Evolutionary conservation across 1,140 invertebrate genomes (phyloP).

Genomic region (Drosophila virilis): DNA sequence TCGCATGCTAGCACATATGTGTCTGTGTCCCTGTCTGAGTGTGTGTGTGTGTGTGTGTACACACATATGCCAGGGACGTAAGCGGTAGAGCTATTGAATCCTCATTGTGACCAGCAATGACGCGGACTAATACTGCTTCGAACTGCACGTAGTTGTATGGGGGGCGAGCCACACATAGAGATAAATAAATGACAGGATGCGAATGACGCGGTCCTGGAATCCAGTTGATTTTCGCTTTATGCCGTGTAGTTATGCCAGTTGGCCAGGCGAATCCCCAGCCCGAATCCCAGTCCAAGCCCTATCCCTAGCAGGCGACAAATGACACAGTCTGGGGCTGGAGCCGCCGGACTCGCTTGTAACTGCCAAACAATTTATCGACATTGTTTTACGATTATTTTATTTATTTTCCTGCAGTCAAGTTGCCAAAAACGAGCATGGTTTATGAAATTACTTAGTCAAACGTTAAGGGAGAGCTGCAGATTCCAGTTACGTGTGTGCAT

Average conservation of each 20-base stretch:
- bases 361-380: conserved; percentile 36
- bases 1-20: neutral
- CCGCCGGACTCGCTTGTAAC: conserved; percentile 25
- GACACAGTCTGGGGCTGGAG: neutral
- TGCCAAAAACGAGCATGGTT: conserved; percentile 21
- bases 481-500: neutral
- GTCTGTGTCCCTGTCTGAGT: neutral
- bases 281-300: neutral
- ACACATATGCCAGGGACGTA: conserved; percentile 62
- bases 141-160: conserved; percentile 29
- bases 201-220: conserved; percentile 57
- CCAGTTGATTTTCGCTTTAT: conserved; percentile 40
- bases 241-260: conserved; percentile 34
- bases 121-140: conserved; percentile 64
- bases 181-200: conserved; percentile 78
- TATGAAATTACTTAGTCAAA: conserved; percentile 15
- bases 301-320: neutral
- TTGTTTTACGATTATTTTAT: conserved; percentile 20
- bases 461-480: neutral
- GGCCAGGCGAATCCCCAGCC: neutral
- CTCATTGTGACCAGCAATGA: conserved; percentile 74
- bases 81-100: conserved; percentile 55
- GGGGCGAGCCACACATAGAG: conserved; percentile 50
- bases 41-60: conserved; percentile 4
- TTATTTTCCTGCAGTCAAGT: conserved; percentile 19